These are phyloP conservation scores for Graphium colonna DNA, from an alignment of 2,888 invertebrate genomes.

Conservation along the genomic window DNA sequence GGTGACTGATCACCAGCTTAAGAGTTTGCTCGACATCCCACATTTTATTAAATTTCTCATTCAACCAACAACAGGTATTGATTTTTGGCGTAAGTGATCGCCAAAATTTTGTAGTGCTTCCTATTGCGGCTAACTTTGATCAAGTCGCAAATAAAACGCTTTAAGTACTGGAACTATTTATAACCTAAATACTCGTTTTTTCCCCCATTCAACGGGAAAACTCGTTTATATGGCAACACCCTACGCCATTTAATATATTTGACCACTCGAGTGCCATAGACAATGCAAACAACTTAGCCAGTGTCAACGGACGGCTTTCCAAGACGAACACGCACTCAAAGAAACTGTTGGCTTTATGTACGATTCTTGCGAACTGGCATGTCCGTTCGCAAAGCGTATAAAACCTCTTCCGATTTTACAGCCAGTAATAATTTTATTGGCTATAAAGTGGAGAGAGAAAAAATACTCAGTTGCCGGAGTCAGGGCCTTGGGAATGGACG, in stretches of 20 bases:
- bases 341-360: slow-evolving; percentile 17
- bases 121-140: no score
- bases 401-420: slow-evolving; percentile 20
- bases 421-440: slow-evolving; percentile 17
- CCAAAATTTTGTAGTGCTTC: no score
- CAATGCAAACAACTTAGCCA: slow-evolving; percentile 33
- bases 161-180: no score
- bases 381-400: slow-evolving; percentile 2
- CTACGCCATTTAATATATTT: slow-evolving; percentile 33
- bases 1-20: no score
- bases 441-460: slow-evolving; percentile 12
- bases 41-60: no score
- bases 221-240: neutral
- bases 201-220: no score
- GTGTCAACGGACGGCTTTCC: slow-evolving; percentile 20
- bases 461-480: neutral
- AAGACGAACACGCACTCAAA: slow-evolving; percentile 10
- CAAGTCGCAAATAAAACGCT: no score
- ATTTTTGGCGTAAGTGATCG: no score
- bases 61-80: no score
- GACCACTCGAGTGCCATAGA: slow-evolving; percentile 35
- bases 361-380: slow-evolving; percentile 5
- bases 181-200: no score
- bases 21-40: no score
- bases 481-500: neutral